Base-by-base conservation (phyloP, 2,113 vertebrate species). In the Carassius carassius region DNA sequence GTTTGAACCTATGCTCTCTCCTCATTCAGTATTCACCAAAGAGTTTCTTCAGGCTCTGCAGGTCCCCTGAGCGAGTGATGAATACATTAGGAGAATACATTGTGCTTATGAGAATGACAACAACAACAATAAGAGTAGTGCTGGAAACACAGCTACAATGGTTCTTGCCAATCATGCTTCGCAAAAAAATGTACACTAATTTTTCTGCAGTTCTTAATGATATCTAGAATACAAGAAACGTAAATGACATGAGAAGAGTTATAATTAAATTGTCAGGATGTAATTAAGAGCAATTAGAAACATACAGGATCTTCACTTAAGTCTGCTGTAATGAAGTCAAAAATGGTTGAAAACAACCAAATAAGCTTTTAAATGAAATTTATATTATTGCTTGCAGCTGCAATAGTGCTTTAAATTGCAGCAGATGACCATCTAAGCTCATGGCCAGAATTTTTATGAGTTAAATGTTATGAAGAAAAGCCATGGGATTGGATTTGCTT, bases 401-500 rank as follows among this genome's bases (percentile, higher is more conserved):
- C 11, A 49, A 56, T 29, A 51, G 5, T 72, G 25, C 14, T 82
- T 25, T 41, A 1, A 1, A 10, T 41, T 35, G 65, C 81, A 56
- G 47, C 65, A 19, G 67, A 41, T 11, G 35, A 60, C 74, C 17
- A 37, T 72, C 5, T 25, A 37, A 62, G 29, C 8, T 47, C 70
- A 44, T n/a, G 80, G 56, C 25, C 56, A 16, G 41, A 81, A 70
- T 58, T 60, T 44, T 47, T 32, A 21, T 54, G 25, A 81, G 35
- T 72, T 16, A 74, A 73, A 44, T 49, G 56, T 67, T 65, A 69
- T 67, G 73, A 60, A 19, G 70, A 86, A 84, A 85, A 79, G 81
- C 58, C 81, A 62, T 37, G 62, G 19, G 23, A 54, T 49, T 83
- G 69, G 81, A 80, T 63, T 60, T 80, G 76, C 54, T 81, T 54